phyloP scores from a whole-genome alignment of 1,140 invertebrate genomes.

The Neocloeon triangulifer region DNA sequence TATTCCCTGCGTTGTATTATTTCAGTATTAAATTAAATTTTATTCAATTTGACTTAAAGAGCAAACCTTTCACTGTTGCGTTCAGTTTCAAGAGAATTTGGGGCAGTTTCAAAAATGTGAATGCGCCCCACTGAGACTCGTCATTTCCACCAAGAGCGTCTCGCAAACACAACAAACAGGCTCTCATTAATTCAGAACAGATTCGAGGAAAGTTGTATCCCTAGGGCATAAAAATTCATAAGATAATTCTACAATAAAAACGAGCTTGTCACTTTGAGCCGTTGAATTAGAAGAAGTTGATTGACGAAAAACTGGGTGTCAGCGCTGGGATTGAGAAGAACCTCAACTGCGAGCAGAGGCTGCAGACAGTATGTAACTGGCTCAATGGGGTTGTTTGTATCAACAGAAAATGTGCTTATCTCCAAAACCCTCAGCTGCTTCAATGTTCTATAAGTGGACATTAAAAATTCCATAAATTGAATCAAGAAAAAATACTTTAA shows the following conservation, averaged over 20 bases:
- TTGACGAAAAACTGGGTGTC: conserved; percentile 54
- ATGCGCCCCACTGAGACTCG: conserved; percentile 79
- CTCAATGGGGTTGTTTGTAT: conserved; percentile 22
- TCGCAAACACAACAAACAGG: conserved; percentile 69
- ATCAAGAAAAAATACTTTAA: too few species aligned
- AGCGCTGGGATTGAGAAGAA: conserved; percentile 47
- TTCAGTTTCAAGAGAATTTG: conserved; percentile 50
- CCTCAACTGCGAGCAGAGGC: conserved; percentile 44
- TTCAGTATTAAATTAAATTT: too few species aligned
- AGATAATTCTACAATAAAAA: conserved; percentile 4
- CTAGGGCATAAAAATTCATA: conserved; percentile 2
- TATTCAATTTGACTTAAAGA: too few species aligned
- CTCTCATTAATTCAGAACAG: conserved; percentile 72
- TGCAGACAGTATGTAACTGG: conserved; percentile 51
- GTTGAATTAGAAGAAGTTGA: conserved; percentile 60
- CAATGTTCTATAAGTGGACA: conserved; percentile 15
- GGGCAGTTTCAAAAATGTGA: conserved; percentile 77
- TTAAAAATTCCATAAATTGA: conserved; percentile 2
- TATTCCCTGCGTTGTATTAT: conserved; percentile 16
- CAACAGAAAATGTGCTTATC: conserved; percentile 33
- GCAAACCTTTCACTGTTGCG: conserved; percentile 9
- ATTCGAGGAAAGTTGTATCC: conserved; percentile 23
- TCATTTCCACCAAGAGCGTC: conserved; percentile 49
- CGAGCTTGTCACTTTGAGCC: conserved; percentile 34
- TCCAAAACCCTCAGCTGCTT: conserved; percentile 34